A percentile compares a stretch with the other conserved stretches of the same genome.
phyloP scores from a whole-genome alignment of 2,888 invertebrate species.

The Sturmia bella region DNA sequence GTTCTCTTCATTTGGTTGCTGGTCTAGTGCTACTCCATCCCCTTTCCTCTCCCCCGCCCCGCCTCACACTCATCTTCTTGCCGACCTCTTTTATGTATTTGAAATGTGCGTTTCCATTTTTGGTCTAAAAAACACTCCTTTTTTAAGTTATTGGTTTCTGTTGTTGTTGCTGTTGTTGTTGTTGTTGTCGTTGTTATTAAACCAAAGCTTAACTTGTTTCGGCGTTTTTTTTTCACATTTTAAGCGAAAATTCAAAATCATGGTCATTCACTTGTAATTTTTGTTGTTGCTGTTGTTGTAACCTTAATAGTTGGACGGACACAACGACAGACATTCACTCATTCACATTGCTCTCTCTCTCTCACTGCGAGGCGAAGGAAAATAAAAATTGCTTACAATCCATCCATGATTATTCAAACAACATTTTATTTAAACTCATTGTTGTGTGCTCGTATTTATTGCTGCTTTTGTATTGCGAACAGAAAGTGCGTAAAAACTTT shows the following conservation, averaged over 20 bases:
- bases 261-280: conserved; percentile 63
- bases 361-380: background rate
- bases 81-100: background rate
- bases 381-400: conserved; percentile 42
- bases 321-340: conserved; percentile 17
- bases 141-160: conserved; percentile 28
- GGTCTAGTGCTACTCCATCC: background rate
- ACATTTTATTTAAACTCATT: conserved; percentile 38
- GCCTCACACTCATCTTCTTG: background rate
- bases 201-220: conserved; percentile 52
- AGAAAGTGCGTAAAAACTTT: conserved; percentile 64
- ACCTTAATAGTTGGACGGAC: conserved; percentile 48
- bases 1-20: background rate
- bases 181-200: conserved; percentile 20
- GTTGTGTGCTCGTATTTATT: conserved; percentile 25
- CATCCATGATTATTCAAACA: conserved; percentile 61
- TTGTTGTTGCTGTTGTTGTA: conserved; percentile 13
- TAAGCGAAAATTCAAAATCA: conserved; percentile 63
- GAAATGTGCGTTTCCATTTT: conserved; percentile 55
- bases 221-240: conserved; percentile 1
- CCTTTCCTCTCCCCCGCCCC: background rate
- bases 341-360: conserved; percentile 44
- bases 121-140: conserved; percentile 62
- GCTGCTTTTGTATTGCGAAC: conserved; percentile 39
- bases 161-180: conserved; percentile 20